These are phyloP conservation scores for Donacobius atricapilla DNA, from an alignment of 2,113 vertebrate genomes.

Conservation along the genomic window DNA sequence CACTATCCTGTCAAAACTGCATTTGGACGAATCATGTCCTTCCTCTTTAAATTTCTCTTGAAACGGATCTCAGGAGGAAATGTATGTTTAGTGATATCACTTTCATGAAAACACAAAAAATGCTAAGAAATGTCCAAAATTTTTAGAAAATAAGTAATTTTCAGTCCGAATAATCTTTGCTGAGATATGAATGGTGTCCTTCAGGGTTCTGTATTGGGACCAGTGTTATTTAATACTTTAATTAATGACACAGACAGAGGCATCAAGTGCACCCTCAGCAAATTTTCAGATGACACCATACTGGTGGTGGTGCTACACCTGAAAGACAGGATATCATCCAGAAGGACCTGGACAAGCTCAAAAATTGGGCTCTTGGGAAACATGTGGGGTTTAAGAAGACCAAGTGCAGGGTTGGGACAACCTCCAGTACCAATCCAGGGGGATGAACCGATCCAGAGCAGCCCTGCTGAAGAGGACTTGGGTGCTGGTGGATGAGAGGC, in stretches of 20 bases:
- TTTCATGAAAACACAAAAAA: background rate
- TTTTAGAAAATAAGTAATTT: background rate
- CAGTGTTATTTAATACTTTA: background rate
- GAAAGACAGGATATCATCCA: background rate
- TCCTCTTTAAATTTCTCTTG: background rate
- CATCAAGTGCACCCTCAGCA: too few species aligned
- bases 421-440: background rate
- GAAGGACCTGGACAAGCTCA: background rate
- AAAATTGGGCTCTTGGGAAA: background rate
- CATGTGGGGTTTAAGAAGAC: background rate
- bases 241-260: background rate
- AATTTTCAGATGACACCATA: background rate
- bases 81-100: background rate
- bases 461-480: background rate
- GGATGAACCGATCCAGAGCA: background rate
- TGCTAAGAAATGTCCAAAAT: background rate
- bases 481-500: background rate
- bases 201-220: background rate
- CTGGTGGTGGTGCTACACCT: background rate
- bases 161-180: background rate
- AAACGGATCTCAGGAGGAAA: background rate
- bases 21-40: background rate
- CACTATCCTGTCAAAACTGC: background rate
- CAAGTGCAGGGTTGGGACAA: rapidly evolving
- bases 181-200: background rate